Percentiles rank a stretch among this genome's conserved stretches.
phyloP scores from a whole-genome alignment of 2,797 vertebrate species.

The Rhinatrema bivittatum region DNA sequence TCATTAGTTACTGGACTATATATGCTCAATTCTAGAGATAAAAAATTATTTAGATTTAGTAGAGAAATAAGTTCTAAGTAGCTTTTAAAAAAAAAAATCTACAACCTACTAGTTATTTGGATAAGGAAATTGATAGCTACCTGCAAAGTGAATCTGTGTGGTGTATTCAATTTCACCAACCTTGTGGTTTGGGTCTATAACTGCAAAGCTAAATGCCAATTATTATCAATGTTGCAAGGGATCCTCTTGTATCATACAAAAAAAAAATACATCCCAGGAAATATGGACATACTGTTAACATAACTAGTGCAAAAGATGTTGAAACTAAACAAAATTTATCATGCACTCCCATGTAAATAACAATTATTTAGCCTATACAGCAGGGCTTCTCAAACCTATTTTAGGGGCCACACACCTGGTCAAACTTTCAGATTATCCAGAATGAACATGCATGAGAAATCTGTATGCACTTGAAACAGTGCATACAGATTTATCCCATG shows the following conservation, averaged over 20 bases:
- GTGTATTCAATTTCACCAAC: constrained; percentile 36
- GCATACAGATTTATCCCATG: too few species aligned
- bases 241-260: constrained; percentile 18
- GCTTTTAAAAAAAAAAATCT: constrained; percentile 26
- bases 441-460: too few species aligned
- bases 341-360: too few species aligned
- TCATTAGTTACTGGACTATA: constrained; percentile 15
- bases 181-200: constrained; percentile 22
- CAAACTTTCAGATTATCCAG: too few species aligned
- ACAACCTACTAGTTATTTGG: too few species aligned
- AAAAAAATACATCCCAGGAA: constrained; percentile 14
- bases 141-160: constrained; percentile 59
- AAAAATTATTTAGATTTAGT: constrained; percentile 37
- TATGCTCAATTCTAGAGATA: constrained; percentile 33
- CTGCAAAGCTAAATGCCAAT: constrained; percentile 48
- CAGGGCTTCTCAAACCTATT: too few species aligned
- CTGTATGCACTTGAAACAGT: too few species aligned
- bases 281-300: neutral
- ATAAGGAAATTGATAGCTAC: too few species aligned
- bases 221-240: constrained; percentile 38
- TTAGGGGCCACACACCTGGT: too few species aligned
- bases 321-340: too few species aligned
- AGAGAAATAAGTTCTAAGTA: constrained; percentile 39
- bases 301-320: too few species aligned
- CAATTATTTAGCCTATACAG: too few species aligned